Base-by-base conservation (phyloP, 1,140 invertebrate genomes). In the Drosophila mojavensis region DNA sequence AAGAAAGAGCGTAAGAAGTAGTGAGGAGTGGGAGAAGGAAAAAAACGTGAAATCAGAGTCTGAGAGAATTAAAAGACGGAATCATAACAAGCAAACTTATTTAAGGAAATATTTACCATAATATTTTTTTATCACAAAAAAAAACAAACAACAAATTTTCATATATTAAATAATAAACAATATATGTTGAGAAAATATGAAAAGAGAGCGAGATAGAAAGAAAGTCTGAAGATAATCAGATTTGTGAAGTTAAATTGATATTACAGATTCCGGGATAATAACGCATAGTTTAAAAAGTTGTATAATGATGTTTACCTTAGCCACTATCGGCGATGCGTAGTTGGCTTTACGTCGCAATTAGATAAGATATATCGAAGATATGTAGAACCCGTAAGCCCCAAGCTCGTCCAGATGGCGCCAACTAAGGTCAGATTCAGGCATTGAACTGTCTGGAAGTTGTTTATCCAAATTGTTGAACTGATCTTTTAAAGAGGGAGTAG, bases 391-490 rank as follows among this genome's bases (percentile, higher is more conserved):
- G 41, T 60, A 60, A 56, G 62, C 43, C 58, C 51, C 51, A 39
- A 39, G 11, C 10, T 43, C 60, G 41, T 30, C 54, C 45, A 50
- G n/a, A 48, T 75, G 81, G 81, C 81, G 81, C 81, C 82, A 86
- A 75, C 54, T 85, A 81, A 86, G 78, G 78, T 81, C 82, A 81
- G 66, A 47, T 17, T 75, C 82, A 85, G 82, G 45, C 82, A 71
- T 63, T 85, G 83, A 85, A 85, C 82, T 72, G 61, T 56, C 72
- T 65, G 54, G 56, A 53, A 54, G 73, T 76, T 73, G 66, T 78
- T 63, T 79, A 50, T 65, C 50, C 47, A 58, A 70, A 65, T 39
- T 82, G 71, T 82, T 86, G 79, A 86, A 86, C 82, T 76, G 61
- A 45, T 62, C 30, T n/a, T n/a, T 47, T 9, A 39, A 15, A 17